phyloP scores from a whole-genome alignment of 2,888 invertebrate species.

The Macaria notata region DNA sequence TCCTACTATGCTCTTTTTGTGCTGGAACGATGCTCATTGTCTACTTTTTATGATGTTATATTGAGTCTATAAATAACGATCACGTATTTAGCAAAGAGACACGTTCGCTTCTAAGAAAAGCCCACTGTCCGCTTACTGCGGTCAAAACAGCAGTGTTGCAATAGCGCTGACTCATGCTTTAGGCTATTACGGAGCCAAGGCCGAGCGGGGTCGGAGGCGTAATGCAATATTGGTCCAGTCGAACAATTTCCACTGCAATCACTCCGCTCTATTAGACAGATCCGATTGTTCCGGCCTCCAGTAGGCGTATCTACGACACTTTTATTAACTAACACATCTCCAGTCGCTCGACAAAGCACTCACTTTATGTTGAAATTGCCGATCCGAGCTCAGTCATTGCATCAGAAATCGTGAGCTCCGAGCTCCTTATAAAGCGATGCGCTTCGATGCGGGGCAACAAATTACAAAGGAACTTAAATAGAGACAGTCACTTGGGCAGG shows the following conservation, averaged over 20 bases:
- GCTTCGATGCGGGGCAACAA: slow-evolving; percentile 35
- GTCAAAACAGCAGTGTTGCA: slow-evolving; percentile 44
- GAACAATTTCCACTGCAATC: slow-evolving; percentile 54
- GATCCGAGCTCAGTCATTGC: slow-evolving; percentile 30
- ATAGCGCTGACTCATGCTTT: slow-evolving; percentile 62
- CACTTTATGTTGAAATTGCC: slow-evolving; percentile 17
- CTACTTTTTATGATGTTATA: slow-evolving; percentile 17
- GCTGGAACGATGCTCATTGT: slow-evolving; percentile 19
- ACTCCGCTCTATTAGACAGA: slow-evolving; percentile 51
- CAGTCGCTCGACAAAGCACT: slow-evolving; percentile 2
- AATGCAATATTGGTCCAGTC: slow-evolving; percentile 55
- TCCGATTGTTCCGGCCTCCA: slow-evolving; percentile 45
- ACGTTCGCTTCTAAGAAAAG: slow-evolving; percentile 44
- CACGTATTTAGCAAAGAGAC: slow-evolving; percentile 39
- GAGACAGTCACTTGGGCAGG: slow-evolving; percentile 49
- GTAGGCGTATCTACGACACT: slow-evolving; percentile 37
- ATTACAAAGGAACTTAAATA: slow-evolving; percentile 42
- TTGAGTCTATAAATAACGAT: slow-evolving; percentile 25
- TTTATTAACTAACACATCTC: slow-evolving; percentile 26
- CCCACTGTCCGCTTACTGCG: slow-evolving; percentile 37
- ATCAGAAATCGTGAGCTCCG: slow-evolving; percentile 26
- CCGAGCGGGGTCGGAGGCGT: slow-evolving; percentile 47
- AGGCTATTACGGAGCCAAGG: slow-evolving; percentile 60
- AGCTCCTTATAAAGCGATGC: slow-evolving; percentile 26
- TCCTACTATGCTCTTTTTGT: slow-evolving; percentile 13